Base-by-base conservation (phyloP, 2,888 invertebrate genomes). In the Xylota segnis region DNA sequence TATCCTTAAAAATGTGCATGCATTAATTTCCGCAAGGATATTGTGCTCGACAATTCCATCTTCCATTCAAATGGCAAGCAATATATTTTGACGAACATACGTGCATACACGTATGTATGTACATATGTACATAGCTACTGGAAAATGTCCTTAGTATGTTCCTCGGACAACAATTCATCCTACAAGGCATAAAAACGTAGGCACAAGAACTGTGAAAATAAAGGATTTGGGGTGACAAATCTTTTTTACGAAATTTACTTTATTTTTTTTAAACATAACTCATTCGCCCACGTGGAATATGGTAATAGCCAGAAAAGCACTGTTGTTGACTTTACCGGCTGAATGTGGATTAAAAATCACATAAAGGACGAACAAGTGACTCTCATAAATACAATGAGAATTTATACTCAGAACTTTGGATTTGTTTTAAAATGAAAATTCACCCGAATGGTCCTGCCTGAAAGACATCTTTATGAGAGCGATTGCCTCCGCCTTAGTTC, bases 1-100 rank as follows among this genome's bases (percentile, higher is more conserved):
- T 65, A 56, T 75, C 56, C 45, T 66, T 27, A 76, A 65, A 76
- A 66, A 76, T 76, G 66, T 76, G 66, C 47, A 58, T 56, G 34
- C 66, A 76, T 66, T 66, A 76, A 76, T 76, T 58, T 45, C 47
- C 45, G 12, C 34, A 45, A 47, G 45, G 58, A 58, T 66, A 76
- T 76, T 76, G 71, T 16, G 43, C 56, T 66, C 59, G 47, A 59
- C 66, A 58, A 52, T 76, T 58, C 58, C 47, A 71, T 71, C 34
- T 23, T 34, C 4, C 18, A n/a, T 59, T 71, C 34, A 71, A 71
- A 71, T 47, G 58, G 34, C 45, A 59, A 59, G 47, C 45, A 37
- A 59, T 59, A 37, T 50, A 59, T 71, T 59, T 59, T 47, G 23
- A 37, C 12, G 54, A 56, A 56, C 56, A 43, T 14, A 47, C 16